Conservation (phyloP, 2,888 invertebrate genomes). For the Microplitis manilae region DNA sequence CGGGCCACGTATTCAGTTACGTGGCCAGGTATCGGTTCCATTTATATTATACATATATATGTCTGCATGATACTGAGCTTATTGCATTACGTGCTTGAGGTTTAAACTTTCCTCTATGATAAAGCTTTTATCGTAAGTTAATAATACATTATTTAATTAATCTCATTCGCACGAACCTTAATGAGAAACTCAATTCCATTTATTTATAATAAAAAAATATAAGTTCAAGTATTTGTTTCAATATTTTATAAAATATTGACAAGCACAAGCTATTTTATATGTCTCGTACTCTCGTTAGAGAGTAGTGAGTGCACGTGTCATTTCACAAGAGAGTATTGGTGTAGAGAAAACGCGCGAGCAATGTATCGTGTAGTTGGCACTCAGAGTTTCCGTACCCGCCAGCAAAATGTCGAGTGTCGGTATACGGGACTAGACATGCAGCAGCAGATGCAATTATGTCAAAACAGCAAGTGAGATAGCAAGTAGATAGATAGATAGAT, state of each 20-base stretch:
- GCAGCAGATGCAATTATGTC: slow-evolving; percentile 43
- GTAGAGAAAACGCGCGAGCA: slow-evolving; percentile 16
- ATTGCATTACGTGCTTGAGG: slow-evolving; percentile 31
- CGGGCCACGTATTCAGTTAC: slow-evolving; percentile 13
- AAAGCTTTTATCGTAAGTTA: background rate
- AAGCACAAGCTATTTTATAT: slow-evolving; percentile 17
- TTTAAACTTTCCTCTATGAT: background rate
- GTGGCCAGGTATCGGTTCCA: slow-evolving; percentile 21
- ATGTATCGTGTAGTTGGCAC: slow-evolving; percentile 34
- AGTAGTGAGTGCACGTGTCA: slow-evolving; percentile 24
- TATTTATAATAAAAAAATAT: no score
- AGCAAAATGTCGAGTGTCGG: slow-evolving; percentile 39
- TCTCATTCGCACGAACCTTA: slow-evolving; percentile 2
- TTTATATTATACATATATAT: background rate
- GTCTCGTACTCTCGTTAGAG: slow-evolving; percentile 28
- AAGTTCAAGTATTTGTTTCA: no score
- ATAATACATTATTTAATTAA: background rate
- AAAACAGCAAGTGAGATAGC: slow-evolving; percentile 20
- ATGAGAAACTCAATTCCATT: slow-evolving; percentile 5
- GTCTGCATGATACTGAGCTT: slow-evolving; percentile 29
- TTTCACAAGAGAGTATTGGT: slow-evolving; percentile 27
- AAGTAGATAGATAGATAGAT: background rate
- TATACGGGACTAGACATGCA: slow-evolving; percentile 29
- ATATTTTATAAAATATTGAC: slow-evolving; percentile 30
- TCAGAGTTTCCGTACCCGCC: slow-evolving; percentile 32